Evolutionary conservation across 2,888 invertebrate genomes (phyloP).

Genomic region (Parnassius mnemosyne): DNA sequence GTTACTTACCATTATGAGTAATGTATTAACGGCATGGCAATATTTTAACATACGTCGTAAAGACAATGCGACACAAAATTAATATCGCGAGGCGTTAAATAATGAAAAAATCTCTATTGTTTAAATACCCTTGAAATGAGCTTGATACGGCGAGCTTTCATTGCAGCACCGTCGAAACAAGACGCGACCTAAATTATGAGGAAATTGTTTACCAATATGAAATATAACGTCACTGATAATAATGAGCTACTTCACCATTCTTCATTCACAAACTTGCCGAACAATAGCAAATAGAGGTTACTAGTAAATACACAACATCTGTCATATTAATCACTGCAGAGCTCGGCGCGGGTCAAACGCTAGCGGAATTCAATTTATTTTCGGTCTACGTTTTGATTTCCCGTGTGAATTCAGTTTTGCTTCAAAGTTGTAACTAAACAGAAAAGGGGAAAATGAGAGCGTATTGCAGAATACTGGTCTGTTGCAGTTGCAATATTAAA

Average conservation of each 20-base stretch:
- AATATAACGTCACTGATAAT: neutral
- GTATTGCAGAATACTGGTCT: constrained; percentile 3
- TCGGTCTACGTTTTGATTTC: constrained; percentile 59
- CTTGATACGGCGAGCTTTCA: no score
- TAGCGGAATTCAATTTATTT: constrained; percentile 64
- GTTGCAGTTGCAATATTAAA: constrained; percentile 2
- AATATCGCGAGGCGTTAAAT: no score
- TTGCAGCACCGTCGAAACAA: no score
- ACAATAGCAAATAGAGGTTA: constrained; percentile 17
- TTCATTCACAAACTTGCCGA: constrained; percentile 15
- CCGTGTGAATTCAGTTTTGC: constrained; percentile 55
- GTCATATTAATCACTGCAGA: constrained; percentile 52
- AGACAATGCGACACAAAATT: no score
- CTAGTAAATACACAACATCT: constrained; percentile 35
- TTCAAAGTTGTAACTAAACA: constrained; percentile 36
- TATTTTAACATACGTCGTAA: no score
- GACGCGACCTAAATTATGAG: no score
- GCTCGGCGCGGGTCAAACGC: constrained; percentile 37
- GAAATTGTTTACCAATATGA: no score
- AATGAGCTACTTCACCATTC: constrained; percentile 8
- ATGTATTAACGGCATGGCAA: no score
- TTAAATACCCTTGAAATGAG: no score
- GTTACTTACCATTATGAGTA: no score
- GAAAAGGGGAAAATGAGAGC: constrained; percentile 25
- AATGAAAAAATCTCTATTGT: no score